Evolutionary conservation across 2,888 invertebrate species (phyloP).

Genomic region (Drosophila multiciliata): DNA sequence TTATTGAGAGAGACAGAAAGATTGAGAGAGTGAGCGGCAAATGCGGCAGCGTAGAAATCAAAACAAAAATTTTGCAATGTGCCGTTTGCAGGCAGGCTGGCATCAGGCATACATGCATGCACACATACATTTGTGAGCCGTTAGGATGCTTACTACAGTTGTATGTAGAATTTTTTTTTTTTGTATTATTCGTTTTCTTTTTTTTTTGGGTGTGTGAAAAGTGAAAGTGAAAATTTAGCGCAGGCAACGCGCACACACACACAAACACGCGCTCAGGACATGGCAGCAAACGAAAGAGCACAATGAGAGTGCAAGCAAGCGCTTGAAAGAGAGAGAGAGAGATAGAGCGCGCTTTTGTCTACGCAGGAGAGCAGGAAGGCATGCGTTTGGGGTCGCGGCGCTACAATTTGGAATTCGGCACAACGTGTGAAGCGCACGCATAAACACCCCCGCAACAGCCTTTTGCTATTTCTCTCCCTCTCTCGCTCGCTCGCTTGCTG

Average conservation of each 20-base stretch:
- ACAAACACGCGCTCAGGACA: slow-evolving; percentile 38
- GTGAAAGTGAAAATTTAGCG: slow-evolving; percentile 84
- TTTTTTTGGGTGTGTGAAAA: slow-evolving; percentile 83
- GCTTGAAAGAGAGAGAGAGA: slow-evolving; percentile 15
- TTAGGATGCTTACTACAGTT: slow-evolving; percentile 36
- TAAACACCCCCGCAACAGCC: slow-evolving; percentile 60
- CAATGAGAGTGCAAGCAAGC: slow-evolving; percentile 38
- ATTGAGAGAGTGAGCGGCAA: slow-evolving; percentile 45
- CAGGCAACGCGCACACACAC: slow-evolving; percentile 40
- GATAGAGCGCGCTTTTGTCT: slow-evolving; percentile 23
- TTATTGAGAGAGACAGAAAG: slow-evolving; percentile 26
- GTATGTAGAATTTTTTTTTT: slow-evolving; percentile 32
- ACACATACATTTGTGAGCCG: slow-evolving; percentile 18
- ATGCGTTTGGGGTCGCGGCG: slow-evolving; percentile 32
- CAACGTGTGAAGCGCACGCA: slow-evolving; percentile 67
- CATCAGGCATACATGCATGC: slow-evolving; percentile 3
- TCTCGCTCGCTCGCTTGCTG: slow-evolving; percentile 13
- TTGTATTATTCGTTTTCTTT: slow-evolving; percentile 16
- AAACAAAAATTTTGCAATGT: slow-evolving; percentile 50
- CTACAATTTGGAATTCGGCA: slow-evolving; percentile 61
- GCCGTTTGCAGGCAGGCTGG: slow-evolving; percentile 17
- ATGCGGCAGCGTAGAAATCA: slow-evolving; percentile 40
- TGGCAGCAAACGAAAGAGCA: slow-evolving; percentile 39
- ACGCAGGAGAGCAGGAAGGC: slow-evolving; percentile 45
- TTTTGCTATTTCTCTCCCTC: slow-evolving; percentile 14